Conservation (phyloP, 2,797 vertebrate genomes). For the Dryobates pubescens region DNA sequence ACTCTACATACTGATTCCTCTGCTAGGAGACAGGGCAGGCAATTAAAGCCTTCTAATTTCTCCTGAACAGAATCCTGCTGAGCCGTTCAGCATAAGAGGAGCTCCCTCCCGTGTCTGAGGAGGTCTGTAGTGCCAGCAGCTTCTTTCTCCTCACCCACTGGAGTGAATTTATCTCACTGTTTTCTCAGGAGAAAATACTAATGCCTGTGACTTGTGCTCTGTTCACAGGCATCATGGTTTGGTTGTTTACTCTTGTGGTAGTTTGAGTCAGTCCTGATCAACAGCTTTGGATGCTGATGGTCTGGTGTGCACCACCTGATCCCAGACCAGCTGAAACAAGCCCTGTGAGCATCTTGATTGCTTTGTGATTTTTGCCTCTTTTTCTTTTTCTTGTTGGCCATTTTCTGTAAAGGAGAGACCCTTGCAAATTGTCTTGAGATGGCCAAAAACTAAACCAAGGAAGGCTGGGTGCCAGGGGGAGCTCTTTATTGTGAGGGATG, state of each 20-base stretch:
- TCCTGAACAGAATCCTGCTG: conserved; percentile 4
- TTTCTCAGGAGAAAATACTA: neutral
- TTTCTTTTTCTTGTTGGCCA: neutral
- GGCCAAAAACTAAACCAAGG: neutral
- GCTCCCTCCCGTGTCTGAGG: neutral
- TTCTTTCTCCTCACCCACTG: neutral
- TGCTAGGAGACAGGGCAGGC: neutral
- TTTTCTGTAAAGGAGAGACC: neutral
- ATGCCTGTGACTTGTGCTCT: neutral
- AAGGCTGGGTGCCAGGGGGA: neutral
- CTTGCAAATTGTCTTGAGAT: neutral
- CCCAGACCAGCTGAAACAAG: neutral
- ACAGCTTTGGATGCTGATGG: neutral
- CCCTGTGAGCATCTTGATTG: neutral
- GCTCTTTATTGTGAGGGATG: conserved; percentile 55
- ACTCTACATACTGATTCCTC: neutral
- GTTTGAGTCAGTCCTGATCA: neutral
- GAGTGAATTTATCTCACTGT: neutral
- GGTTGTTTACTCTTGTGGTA: neutral
- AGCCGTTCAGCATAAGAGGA: neutral
- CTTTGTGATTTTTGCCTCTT: neutral
- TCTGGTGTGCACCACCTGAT: neutral
- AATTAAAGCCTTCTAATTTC: conserved; percentile 9
- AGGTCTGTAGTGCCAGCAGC: neutral
- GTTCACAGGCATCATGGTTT: rapidly evolving